Percentiles rank a stretch among this genome's conserved stretches.
Evolutionary conservation across 2,888 invertebrate species (phyloP).

Genomic region (Ischnura elegans): DNA sequence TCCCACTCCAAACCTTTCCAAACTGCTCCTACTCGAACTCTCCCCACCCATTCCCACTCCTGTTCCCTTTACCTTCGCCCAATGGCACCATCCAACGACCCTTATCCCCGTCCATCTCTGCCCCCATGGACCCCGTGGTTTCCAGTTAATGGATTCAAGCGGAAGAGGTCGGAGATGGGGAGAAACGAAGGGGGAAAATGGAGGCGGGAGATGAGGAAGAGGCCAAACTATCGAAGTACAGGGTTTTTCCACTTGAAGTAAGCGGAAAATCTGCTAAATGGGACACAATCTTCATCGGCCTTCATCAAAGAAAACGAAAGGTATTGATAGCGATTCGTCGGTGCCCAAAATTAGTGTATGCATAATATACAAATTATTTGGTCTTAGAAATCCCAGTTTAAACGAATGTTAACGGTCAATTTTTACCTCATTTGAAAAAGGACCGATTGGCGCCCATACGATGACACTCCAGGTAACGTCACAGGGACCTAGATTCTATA

Average conservation of each 20-base stretch:
- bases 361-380: too few species aligned
- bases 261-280: neutral
- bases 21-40: constrained; percentile 4
- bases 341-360: too few species aligned
- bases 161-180: neutral
- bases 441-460: too few species aligned
- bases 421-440: too few species aligned
- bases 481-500: too few species aligned
- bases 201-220: neutral
- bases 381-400: too few species aligned
- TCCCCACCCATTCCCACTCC: neutral
- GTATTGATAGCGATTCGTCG: too few species aligned
- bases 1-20: neutral
- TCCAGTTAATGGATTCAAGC: constrained; percentile 33
- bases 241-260: neutral
- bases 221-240: too few species aligned
- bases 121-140: constrained; percentile 45
- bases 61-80: neutral
- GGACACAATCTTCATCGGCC: too few species aligned
- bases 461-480: too few species aligned
- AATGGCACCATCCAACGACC: neutral
- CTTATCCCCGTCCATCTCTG: neutral
- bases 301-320: too few species aligned
- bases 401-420: too few species aligned
- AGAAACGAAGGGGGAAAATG: neutral